phyloP scores from a whole-genome alignment of 1,140 invertebrate genomes.

The Drosophila nebulosa region DNA sequence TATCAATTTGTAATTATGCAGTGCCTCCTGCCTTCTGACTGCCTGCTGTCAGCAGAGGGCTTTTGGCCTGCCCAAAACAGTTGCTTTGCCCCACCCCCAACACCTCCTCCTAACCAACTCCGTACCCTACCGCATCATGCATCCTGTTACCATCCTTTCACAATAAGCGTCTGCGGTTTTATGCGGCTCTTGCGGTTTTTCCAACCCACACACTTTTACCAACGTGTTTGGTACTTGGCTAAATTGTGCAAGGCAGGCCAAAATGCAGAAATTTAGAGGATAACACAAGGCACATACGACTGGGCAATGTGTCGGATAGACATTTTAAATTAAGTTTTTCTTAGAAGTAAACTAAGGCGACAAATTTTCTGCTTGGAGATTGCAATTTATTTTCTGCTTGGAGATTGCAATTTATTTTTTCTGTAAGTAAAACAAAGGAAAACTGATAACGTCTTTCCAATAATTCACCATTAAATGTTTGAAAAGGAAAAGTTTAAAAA shows the following conservation, averaged over 20 bases:
- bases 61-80: background rate
- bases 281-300: background rate
- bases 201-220: background rate
- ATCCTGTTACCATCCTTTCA: conserved; percentile 6
- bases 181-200: conserved; percentile 51
- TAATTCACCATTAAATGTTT: no score
- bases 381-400: no score
- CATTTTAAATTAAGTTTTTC: no score
- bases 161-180: conserved; percentile 58
- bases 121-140: conserved; percentile 5
- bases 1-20: conserved; percentile 72
- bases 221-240: conserved; percentile 1
- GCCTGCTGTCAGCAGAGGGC: background rate
- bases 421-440: no score
- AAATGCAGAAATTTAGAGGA: conserved; percentile 19
- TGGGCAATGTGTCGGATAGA: background rate
- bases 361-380: no score
- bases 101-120: no score
- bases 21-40: background rate
- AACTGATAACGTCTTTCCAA: no score
- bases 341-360: no score
- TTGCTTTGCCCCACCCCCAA: background rate
- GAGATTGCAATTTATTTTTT: no score
- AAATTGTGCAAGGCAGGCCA: conserved; percentile 13
- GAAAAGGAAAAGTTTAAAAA: no score